phyloP scores from a whole-genome alignment of 2,113 vertebrate species.

The Camelus bactrianus region DNA sequence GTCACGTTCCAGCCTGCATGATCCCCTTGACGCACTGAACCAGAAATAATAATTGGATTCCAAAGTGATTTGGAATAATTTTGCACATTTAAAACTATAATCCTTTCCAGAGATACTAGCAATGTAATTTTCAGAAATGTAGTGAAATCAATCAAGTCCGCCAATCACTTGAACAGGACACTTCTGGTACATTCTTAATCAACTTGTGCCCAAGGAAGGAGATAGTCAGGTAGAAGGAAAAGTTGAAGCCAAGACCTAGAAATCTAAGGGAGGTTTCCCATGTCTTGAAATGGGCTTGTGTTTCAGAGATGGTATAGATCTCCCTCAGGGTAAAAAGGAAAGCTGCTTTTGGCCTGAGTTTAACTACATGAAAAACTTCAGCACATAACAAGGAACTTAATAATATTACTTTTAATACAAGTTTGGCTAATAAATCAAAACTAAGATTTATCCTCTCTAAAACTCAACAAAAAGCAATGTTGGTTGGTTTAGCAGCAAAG shows the following conservation, averaged over 20 bases:
- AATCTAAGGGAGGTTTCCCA: neutral
- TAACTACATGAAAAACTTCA: neutral
- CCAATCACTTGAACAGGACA: conserved; percentile 25
- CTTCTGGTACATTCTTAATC: conserved; percentile 20
- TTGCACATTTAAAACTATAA: conserved; percentile 48
- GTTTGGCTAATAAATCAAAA: conserved; percentile 43
- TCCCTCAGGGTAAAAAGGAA: neutral
- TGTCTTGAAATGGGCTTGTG: conserved; percentile 26
- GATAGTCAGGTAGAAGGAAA: neutral
- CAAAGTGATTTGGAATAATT: conserved; percentile 37
- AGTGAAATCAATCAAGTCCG: conserved; percentile 34
- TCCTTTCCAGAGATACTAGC: conserved; percentile 33
- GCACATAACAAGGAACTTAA: neutral
- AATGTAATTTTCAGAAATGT: conserved; percentile 35
- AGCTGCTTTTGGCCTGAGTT: neutral
- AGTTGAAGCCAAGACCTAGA: neutral
- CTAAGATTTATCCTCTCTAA: conserved; percentile 2
- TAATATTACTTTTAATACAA: neutral
- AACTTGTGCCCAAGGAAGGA: neutral
- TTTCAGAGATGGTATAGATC: conserved; percentile 18
- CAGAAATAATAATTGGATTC: conserved; percentile 4
- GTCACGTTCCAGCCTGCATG: neutral
- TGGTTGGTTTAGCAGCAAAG: neutral
- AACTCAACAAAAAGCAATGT: conserved; percentile 12
- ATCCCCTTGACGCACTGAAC: neutral